Evolutionary conservation across 1,140 invertebrate genomes (phyloP), one percentile per base, ranked within the genome.

Genomic region (Globodera rostochiensis): DNA sequence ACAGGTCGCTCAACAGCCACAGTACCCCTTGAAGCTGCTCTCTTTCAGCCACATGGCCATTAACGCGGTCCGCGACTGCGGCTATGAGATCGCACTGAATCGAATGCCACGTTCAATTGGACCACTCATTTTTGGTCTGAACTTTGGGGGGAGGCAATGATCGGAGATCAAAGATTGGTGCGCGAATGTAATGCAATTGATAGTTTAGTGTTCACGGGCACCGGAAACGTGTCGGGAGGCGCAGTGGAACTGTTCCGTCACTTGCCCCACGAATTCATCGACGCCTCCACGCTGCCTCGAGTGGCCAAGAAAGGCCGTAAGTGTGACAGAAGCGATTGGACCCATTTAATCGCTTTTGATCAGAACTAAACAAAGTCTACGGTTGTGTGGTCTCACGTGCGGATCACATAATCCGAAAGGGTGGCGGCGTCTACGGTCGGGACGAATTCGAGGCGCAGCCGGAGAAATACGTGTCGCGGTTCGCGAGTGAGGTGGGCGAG

Each of bases 201-300:
- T 36, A 6, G 8, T 78, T 25, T n/a, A 78, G 94, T 99, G 1
- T 99, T 99, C 88, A 98, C 97, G 9, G 98, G 98, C 6, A 95
- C 95, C 15, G 93, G 92, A 79, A 94, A 94, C 90, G 93, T 93
- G 3, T 93, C 92, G 15, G 92, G 93, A 92, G 95, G 95, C 67
- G 96, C 95, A n/a, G 95, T 98, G 91, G 96, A 98, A 91, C 94
- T 98, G 21, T 98, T 99, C 89, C 94, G 96, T 90, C 96, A 99
- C 88, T 91, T 99, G 64, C 98, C 98, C 0, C 94, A 96, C 89
- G 98, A 99, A 91, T 99, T 97, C 90, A 96, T 99, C 8, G 94
- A 96, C 36, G 95, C 96, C 0, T 94, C 96, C 88, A 95, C 95
- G 92, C 91, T 99, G 47, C 93, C 94, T 76, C 82, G 76, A 11